Base-by-base conservation (phyloP, 2,113 vertebrate species). In the Sturnira hondurensis region DNA sequence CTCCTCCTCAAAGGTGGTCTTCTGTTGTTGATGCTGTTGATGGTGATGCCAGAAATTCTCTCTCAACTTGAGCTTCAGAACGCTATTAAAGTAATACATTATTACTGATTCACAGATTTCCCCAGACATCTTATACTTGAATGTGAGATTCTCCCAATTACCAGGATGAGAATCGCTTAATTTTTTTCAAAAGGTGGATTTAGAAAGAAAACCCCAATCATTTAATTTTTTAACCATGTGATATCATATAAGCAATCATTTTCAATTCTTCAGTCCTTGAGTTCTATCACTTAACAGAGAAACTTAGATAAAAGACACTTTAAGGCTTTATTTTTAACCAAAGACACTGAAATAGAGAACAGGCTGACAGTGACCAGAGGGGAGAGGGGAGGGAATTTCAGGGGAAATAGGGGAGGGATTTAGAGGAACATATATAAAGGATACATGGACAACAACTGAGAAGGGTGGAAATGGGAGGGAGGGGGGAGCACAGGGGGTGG, bases 1-100 rank as follows among this genome's bases (percentile, higher is more conserved):
- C 52, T 85, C 84, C 45, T 91, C 91, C 47, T 94, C 43, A 3
- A 2, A 14, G 15, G 33, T 14, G 14, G 31, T 91, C 50, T 58
- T 93, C 97, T 38, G 50, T 73, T 43, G 52, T 63, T 45, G 47
- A 67, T 61, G 56, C 24, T 2, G 24, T 52, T n/a, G 73, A 78
- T 6, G 6, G 8, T 15, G 95, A 76, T n/a, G 41, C 24, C 41
- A n/a, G 7, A 61, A 68, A 28, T 6, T 93, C 83, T 63, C 20
- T 78, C 31, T 94, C 63, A 16, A 11, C 8, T 41, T 41, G 41
- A 38, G 31, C 67, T 68, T 95, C 77, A 45, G 5, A 1, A 76
- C 5, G 56, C 97, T 98, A 12, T 68, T 89, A 80, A 97, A 87
- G 93, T 31, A 93, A 91, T 20, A 84, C 7, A 90, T 52, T n/a